Conservation (phyloP, 1,140 invertebrate species). For the Calosoma granatense region DNA sequence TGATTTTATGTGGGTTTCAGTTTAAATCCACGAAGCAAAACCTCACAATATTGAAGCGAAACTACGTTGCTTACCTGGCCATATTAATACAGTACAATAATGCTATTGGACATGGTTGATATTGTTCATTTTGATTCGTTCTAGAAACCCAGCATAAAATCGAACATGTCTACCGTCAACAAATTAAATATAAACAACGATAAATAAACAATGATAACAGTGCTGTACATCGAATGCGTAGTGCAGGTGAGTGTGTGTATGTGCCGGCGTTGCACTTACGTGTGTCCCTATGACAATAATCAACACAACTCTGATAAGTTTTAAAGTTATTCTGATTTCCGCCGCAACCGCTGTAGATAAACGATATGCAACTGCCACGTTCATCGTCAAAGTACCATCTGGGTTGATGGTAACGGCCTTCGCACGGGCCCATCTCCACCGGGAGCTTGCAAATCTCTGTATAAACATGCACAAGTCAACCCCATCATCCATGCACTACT, state of each 20-base stretch:
- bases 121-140: too few species aligned
- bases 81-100: too few species aligned
- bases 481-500: slow-evolving; percentile 5
- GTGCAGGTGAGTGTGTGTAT: background rate
- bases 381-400: slow-evolving; percentile 74
- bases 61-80: too few species aligned
- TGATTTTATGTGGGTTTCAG: too few species aligned
- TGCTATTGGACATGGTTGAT: too few species aligned
- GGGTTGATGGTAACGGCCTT: slow-evolving; percentile 42
- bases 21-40: too few species aligned
- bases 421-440: slow-evolving; percentile 62
- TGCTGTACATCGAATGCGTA: background rate
- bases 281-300: slow-evolving; percentile 39
- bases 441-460: slow-evolving; percentile 53
- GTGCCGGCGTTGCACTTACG: slow-evolving; percentile 30
- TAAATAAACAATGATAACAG: too few species aligned
- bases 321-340: slow-evolving; percentile 74
- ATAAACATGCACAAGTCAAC: slow-evolving; percentile 15
- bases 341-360: slow-evolving; percentile 69
- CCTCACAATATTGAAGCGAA: too few species aligned
- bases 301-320: slow-evolving; percentile 56
- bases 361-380: slow-evolving; percentile 58
- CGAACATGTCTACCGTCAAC: too few species aligned
- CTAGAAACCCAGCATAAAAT: too few species aligned
- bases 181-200: slow-evolving; percentile 1